Base-by-base conservation (phyloP, 2,888 invertebrate species). In the Tenthredo scrophulariae region DNA sequence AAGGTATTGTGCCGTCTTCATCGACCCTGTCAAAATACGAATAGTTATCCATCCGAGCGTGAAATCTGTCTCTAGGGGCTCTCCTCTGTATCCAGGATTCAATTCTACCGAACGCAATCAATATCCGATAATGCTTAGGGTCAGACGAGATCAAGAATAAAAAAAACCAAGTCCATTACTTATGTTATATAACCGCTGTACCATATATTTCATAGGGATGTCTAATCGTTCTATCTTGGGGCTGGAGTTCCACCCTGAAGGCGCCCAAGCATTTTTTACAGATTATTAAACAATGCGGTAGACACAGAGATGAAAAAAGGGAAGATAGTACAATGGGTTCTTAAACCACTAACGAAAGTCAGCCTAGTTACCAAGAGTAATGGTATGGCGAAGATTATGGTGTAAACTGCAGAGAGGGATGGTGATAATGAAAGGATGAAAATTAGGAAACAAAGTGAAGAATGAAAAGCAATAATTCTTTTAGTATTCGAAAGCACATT, bases 1-100 rank as follows among this genome's bases (percentile, higher is more conserved):
- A 72, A 33, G 18, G 40, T 80, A 80, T 79, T 79, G 84, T 84
- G 77, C 84, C 84, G 84, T 84, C 75, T 84, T 77, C 77, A 84
- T 84, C 79, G 79, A 65, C 26, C 75, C 77, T 84, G 84, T 84
- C 84, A 84, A 84, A 84, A 80, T 77, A 80, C 43, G 65, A 46
- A 50, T 22, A 84, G 72, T 75, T 33, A 15, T 54, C 9, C 26
- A 7, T 22, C 33, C 15, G 77, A 33, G 18, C 77, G 50, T 77
- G 54, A 77, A 77, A 77, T 54, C 43, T 18, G 72, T 43, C 18
- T 74, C 72, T 26, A 74, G 43, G 40, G 9, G n/a, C n/a, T 29
- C 40, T 22, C 0, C n/a, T 9, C 22, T 62, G 6, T 33, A 18
- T n/a, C 37, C 33, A 43, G 26, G 6, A 74, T 74, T 43, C 74